Conservation (phyloP, 1,140 invertebrate species). For the Drosophila pseudoobscura region DNA sequence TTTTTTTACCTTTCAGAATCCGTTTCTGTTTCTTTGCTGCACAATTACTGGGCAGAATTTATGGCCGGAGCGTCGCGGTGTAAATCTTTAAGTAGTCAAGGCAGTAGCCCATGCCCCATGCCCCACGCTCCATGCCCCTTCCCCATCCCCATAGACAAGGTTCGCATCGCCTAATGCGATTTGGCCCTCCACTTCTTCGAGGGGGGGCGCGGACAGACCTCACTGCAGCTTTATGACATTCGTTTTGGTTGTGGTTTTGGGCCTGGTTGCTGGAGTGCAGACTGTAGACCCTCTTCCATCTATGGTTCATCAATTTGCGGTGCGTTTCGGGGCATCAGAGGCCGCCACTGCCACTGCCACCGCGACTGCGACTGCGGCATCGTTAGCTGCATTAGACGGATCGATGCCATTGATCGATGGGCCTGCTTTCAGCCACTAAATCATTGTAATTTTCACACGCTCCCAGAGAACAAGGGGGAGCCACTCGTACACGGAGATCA, state of each 20-base stretch:
- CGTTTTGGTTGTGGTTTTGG: conserved; percentile 47
- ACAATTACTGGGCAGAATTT: conserved; percentile 56
- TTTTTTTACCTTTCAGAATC: conserved; percentile 16
- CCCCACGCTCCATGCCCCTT: too few species aligned
- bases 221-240: conserved; percentile 60
- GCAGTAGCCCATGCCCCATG: too few species aligned
- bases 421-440: conserved; percentile 49
- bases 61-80: conserved; percentile 43
- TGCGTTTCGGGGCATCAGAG: conserved; percentile 44
- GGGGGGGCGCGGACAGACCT: neutral
- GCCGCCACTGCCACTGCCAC: conserved; percentile 21
- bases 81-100: conserved; percentile 53
- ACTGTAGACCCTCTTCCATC: conserved; percentile 5
- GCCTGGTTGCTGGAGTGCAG: neutral
- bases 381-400: conserved; percentile 39
- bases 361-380: conserved; percentile 11
- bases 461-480: conserved; percentile 25
- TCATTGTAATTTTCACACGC: conserved; percentile 60
- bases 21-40: neutral
- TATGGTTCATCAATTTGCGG: conserved; percentile 52
- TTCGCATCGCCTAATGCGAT: conserved; percentile 54
- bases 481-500: neutral
- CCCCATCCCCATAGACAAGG: conserved; percentile 37
- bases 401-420: conserved; percentile 55
- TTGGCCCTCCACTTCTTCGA: conserved; percentile 19